Evolutionary conservation across 2,888 invertebrate species (phyloP).

Genomic region (Drosophila falleni): DNA sequence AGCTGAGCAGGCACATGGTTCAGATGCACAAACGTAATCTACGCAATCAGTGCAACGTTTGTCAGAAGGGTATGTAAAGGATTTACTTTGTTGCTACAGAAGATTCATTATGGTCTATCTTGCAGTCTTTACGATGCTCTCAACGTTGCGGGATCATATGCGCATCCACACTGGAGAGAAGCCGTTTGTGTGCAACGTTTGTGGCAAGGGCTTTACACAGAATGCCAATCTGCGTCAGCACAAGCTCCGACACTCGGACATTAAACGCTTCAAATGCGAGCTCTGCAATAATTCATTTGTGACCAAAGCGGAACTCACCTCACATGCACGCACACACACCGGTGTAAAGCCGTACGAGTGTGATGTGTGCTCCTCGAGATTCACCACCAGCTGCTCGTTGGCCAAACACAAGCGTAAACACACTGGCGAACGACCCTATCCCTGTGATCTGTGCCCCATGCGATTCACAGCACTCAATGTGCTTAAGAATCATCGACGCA

Average conservation of each 20-base stretch:
- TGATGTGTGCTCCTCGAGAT: slow-evolving; percentile 87
- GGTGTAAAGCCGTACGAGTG: slow-evolving; percentile 88
- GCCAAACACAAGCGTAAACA: slow-evolving; percentile 87
- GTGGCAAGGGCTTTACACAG: slow-evolving; percentile 88
- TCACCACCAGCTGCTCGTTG: slow-evolving; percentile 88
- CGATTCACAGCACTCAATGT: slow-evolving; percentile 87
- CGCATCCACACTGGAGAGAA: slow-evolving; percentile 87
- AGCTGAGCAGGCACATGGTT: slow-evolving; percentile 86
- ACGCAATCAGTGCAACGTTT: slow-evolving; percentile 86
- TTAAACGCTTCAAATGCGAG: slow-evolving; percentile 84
- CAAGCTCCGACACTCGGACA: slow-evolving; percentile 87
- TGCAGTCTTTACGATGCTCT: slow-evolving; percentile 86
- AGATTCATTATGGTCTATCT: neutral
- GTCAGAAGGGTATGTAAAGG: slow-evolving; percentile 76
- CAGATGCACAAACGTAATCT: slow-evolving; percentile 85
- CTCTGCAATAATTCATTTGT: slow-evolving; percentile 86
- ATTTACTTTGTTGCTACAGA: neutral
- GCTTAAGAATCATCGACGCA: slow-evolving; percentile 87
- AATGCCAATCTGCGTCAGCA: slow-evolving; percentile 88
- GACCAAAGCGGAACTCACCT: slow-evolving; percentile 86
- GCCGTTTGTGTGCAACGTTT: slow-evolving; percentile 87
- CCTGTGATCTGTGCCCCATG: slow-evolving; percentile 87
- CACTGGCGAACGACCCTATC: slow-evolving; percentile 88
- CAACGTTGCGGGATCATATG: slow-evolving; percentile 87
- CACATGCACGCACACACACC: slow-evolving; percentile 87